phyloP scores from a whole-genome alignment of 2,113 vertebrate species.

The Cebus imitator region DNA sequence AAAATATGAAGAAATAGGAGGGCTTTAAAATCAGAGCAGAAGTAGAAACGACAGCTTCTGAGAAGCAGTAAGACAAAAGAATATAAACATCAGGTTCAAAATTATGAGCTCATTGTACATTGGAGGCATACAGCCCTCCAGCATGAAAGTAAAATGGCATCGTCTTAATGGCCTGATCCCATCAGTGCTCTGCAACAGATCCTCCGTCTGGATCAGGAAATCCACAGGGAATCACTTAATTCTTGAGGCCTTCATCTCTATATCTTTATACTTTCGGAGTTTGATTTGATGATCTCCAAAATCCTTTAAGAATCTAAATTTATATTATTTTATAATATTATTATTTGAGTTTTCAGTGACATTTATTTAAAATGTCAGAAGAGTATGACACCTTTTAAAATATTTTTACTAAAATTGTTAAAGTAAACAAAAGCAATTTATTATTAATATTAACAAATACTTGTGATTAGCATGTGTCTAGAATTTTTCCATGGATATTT shows the following conservation, averaged over 20 bases:
- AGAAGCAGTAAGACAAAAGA: neutral
- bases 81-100: neutral
- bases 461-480: neutral
- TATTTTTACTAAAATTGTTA: neutral
- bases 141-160: neutral
- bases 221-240: neutral
- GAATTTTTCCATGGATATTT: neutral
- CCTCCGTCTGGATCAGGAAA: neutral
- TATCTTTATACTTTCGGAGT: neutral
- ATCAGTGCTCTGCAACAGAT: neutral
- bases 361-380: neutral
- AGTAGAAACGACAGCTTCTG: neutral
- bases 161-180: no score
- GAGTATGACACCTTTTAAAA: neutral
- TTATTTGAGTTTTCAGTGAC: neutral
- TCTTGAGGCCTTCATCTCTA: neutral
- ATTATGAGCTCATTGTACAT: neutral
- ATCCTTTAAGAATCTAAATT: neutral
- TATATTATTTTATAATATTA: neutral
- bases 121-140: accelerated
- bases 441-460: neutral
- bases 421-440: neutral
- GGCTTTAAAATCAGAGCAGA: neutral
- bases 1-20: neutral
- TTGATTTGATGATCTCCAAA: neutral